A percentile compares a stretch with the other conserved stretches of the same genome.
These are phyloP conservation scores for Hyposmocoma kahamanoa DNA, from an alignment of 1,140 invertebrate species.

Conservation along the genomic window DNA sequence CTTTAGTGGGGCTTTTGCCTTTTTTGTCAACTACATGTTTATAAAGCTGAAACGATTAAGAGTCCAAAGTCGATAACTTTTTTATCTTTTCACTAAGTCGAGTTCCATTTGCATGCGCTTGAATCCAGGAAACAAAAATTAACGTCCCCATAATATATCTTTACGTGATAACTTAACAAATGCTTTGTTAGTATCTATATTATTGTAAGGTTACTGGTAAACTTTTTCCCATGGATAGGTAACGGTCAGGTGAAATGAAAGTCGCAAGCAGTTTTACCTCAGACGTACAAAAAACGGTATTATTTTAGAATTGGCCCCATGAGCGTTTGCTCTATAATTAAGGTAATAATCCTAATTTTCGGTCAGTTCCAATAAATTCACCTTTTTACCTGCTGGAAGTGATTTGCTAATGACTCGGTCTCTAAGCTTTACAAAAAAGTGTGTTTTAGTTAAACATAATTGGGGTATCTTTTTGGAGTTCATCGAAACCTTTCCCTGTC, in stretches of 20 bases:
- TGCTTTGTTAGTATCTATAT: too few species aligned
- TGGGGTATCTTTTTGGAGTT: background rate
- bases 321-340: slow-evolving; percentile 63
- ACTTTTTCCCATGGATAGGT: background rate
- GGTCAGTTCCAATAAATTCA: slow-evolving; percentile 38
- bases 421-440: too few species aligned
- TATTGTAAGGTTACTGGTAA: too few species aligned
- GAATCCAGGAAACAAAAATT: too few species aligned
- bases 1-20: too few species aligned
- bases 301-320: slow-evolving; percentile 39
- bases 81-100: too few species aligned
- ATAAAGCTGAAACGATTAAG: background rate
- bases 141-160: too few species aligned
- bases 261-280: background rate
- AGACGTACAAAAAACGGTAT: slow-evolving; percentile 17
- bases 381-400: slow-evolving; percentile 38
- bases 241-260: too few species aligned
- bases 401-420: slow-evolving; percentile 57
- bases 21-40: background rate
- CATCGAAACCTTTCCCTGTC: too few species aligned
- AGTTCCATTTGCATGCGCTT: too few species aligned
- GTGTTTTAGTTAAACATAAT: background rate
- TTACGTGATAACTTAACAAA: too few species aligned
- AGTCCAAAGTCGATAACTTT: too few species aligned
- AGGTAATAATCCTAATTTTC: slow-evolving; percentile 56